Evolutionary conservation across 2,888 invertebrate genomes (phyloP), one percentile per base, ranked within the genome.

Genomic region (Coelopa pilipes): DNA sequence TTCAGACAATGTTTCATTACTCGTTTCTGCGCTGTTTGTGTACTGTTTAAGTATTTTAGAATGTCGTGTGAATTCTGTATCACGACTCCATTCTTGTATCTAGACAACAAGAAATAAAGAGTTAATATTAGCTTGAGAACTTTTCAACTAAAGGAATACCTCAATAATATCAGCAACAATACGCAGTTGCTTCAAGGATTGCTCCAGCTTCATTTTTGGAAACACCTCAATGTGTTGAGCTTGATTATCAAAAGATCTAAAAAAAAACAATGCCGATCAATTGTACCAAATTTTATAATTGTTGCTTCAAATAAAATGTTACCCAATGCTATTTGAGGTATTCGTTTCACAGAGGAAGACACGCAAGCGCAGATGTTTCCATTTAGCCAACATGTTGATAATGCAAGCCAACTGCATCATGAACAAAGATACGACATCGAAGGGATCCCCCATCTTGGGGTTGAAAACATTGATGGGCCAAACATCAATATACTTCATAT

Each of bases 401-500:
- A 99, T 98, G 80, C 98, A 98, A 0, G 98, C 97, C 78, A 99
- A 88, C 83, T 99, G 99, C 87, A 99, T 92, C 90, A 98, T 94
- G 89, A 99, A 99, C 76, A 99, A 89, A 13, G 96, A 93, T 3
- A 96, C 95, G 78, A 95, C 96, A 79, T 97, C 96, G 88, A 97
- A 97, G 71, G 92, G 92, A 88, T 92, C 94, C 83, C 90, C 93
- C 86, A 91, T 92, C 75, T 89, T 92, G 76, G 93, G 96, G 82
- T 92, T 89, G 78, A 98, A 92, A 79, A 97, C 92, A 86, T 99
- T 98, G 1, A 98, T 93, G 1, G 99, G 96, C 99, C 99, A 99
- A 5, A 99, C 97, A 88, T 99, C 99, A 74, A 99, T 96, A 88
- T 93, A 96, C 79, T 92, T 91, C 45, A 93, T 90, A 70, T 90